phyloP scores from a whole-genome alignment of 2,113 vertebrate species.

The Ptilorrhoa leucosticta region DNA sequence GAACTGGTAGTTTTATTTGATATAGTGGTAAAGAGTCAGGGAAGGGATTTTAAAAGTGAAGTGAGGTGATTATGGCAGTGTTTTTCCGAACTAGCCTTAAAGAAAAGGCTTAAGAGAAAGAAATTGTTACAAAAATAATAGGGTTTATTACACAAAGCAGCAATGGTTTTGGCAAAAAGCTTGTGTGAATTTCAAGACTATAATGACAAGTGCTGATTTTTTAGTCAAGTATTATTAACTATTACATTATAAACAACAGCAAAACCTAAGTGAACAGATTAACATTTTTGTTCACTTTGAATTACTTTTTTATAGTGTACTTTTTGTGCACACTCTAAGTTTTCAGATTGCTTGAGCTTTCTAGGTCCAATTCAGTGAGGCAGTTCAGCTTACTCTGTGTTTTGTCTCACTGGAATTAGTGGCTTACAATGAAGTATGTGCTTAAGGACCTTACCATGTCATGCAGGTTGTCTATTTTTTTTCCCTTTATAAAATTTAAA shows the following conservation, averaged over 20 bases:
- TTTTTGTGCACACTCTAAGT: background rate
- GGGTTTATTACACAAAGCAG: background rate
- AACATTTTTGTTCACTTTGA: background rate
- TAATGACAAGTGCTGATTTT: background rate
- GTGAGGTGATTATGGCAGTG: background rate
- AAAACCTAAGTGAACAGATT: background rate
- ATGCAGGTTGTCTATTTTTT: background rate
- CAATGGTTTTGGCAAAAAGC: background rate
- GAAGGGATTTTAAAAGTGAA: background rate
- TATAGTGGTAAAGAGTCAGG: background rate
- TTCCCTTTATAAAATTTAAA: background rate
- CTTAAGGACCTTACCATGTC: background rate
- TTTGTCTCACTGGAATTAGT: background rate
- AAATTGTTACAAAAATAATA: background rate
- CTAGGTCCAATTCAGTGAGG: background rate
- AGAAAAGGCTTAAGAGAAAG: background rate
- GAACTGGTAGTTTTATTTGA: conserved; percentile 9
- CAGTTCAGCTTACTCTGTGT: background rate
- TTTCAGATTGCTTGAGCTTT: background rate
- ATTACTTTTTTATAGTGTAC: background rate
- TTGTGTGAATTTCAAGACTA: background rate
- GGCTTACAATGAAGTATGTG: background rate
- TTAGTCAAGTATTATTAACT: background rate
- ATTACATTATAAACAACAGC: background rate
- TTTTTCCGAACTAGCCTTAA: background rate